Conservation (phyloP, 64 coral and sea anemone species). For the Actinia equina region DNA sequence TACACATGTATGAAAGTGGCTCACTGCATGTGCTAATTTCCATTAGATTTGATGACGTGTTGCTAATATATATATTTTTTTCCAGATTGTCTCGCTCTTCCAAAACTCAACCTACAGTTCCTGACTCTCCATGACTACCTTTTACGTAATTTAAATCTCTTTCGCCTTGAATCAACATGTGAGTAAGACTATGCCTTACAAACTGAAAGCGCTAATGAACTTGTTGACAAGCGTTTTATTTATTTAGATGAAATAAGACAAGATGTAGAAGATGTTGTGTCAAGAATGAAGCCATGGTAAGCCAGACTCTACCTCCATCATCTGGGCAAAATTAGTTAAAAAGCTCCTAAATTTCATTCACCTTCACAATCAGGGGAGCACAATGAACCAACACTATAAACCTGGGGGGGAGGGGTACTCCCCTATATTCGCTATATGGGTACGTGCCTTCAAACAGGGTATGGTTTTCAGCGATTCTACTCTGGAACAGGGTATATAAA, state of each 20-base stretch:
- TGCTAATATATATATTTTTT: slow-evolving; percentile 5
- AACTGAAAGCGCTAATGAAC: no score
- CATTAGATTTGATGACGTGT: not conserved
- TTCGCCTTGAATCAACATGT: slow-evolving; percentile 98
- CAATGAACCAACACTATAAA: no score
- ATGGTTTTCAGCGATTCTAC: no score
- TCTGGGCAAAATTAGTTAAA: no score
- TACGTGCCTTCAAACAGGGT: no score
- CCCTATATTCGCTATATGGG: no score
- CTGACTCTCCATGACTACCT: slow-evolving; percentile 98
- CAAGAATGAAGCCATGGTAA: slow-evolving; percentile 92
- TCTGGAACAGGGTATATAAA: no score
- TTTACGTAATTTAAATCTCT: slow-evolving; percentile 85
- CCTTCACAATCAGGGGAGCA: no score
- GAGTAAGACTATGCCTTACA: not conserved
- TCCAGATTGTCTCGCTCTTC: slow-evolving; percentile 89
- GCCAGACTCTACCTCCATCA: not conserved
- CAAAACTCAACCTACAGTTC: slow-evolving; percentile 98
- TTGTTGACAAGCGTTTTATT: not conserved
- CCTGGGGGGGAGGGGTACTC: no score
- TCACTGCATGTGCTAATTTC: no score
- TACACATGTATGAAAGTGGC: no score
- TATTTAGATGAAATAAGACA: slow-evolving; percentile 90
- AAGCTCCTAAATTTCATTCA: no score
- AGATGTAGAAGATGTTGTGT: slow-evolving; percentile 91